These are phyloP conservation scores for Eurypyga helias DNA, from an alignment of 2,113 vertebrate genomes.

Conservation along the genomic window DNA sequence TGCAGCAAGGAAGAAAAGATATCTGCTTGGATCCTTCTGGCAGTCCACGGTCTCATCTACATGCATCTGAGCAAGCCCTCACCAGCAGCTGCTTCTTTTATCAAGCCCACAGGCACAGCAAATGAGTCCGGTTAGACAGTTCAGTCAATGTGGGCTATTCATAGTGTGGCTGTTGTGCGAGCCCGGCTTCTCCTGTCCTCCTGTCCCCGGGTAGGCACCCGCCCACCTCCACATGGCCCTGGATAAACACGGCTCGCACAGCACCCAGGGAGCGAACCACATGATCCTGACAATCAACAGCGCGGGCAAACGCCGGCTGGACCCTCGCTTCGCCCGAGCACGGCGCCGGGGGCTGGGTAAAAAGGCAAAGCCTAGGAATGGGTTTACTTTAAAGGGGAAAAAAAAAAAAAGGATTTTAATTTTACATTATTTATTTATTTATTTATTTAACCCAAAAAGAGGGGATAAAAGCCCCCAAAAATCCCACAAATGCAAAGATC, in stretches of 20 bases:
- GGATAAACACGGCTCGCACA: slow-evolving; percentile 75
- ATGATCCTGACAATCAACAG: slow-evolving; percentile 70
- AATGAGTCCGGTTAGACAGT: slow-evolving; percentile 83
- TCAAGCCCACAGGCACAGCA: slow-evolving; percentile 85
- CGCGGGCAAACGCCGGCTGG: not conserved
- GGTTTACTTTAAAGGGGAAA: not conserved
- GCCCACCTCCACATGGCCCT: slow-evolving; percentile 80
- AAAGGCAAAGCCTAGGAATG: not conserved
- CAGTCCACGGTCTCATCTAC: slow-evolving; percentile 75
- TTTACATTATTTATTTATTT: no score
- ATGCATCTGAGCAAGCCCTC: slow-evolving; percentile 78
- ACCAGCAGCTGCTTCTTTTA: slow-evolving; percentile 88
- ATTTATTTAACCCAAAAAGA: no score
- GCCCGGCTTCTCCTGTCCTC: slow-evolving; percentile 74
- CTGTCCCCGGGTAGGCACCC: slow-evolving; percentile 79
- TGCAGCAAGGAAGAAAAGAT: not conserved
- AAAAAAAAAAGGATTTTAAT: no score
- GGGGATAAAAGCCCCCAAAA: not conserved
- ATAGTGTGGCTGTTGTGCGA: slow-evolving; percentile 78
- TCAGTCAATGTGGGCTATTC: slow-evolving; percentile 85
- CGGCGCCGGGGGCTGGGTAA: not conserved
- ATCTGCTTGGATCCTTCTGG: slow-evolving; percentile 53
- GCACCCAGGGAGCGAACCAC: slow-evolving; percentile 71
- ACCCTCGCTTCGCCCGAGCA: not conserved
- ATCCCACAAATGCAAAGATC: not conserved